Base-by-base conservation (phyloP, 2,113 vertebrate species). In the Melanocharis versteri region DNA sequence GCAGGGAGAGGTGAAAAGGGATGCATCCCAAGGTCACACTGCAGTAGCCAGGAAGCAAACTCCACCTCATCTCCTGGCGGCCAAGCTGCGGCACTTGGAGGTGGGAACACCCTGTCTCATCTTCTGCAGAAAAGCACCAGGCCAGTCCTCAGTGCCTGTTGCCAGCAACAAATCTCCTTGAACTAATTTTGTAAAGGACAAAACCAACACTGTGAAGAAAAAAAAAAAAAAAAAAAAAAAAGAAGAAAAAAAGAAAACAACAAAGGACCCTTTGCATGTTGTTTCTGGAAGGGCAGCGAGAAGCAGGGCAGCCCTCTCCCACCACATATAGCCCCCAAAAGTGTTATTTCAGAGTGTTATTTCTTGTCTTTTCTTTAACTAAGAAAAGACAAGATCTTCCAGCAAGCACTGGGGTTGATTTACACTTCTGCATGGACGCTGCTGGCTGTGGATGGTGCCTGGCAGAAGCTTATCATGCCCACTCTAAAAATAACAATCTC, bases 121-220 rank as follows among this genome's bases (percentile, higher is more conserved):
- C 87, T 90, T 90, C 85, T 93, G 64, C 80, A 93, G 90, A 81
- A 39, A 90, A 83, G 54, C 75, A 90, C 54, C 65, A 90, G 90
- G 58, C 72, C 84, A 94, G 85, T 16, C 48, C 50, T 88, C 56
- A 9, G 64, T 45, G 82, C 83, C 87, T 61, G 20, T 80, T 96
- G 80, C 89, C 93, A 96, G 71, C 75, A 95, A 88, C 86, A 96
- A 90, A 96, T 83, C 90, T 96, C 89, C 87, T 93, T 90, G 89
- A 93, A 91, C 87, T 95, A 83, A 90, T 94, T 96, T 96, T 83
- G 56, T 62, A 58, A 87, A 94, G 82, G 87, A 90, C 83, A 97
- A 96, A 91, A 66, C 31, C 44, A 93, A 72, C 18, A 22, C 37
- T 19, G 39, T 33, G 19, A 0, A 13, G n/a, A 16, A 14, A 10